Percentiles rank a stretch among this genome's conserved stretches.
Conservation (phyloP, 2,888 invertebrate species). For the Emmelina monodactyla region DNA sequence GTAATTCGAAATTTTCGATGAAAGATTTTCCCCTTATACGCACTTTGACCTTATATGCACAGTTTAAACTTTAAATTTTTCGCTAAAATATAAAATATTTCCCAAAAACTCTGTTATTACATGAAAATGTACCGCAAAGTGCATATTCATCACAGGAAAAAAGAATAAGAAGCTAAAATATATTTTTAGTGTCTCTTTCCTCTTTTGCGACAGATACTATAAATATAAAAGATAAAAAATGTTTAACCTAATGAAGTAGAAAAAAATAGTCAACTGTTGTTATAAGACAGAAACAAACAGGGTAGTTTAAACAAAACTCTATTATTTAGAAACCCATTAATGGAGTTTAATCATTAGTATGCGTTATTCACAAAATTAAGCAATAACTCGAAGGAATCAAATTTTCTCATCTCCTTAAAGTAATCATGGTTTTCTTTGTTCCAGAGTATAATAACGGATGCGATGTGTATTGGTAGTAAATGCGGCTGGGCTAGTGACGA, state of each 20-base stretch:
- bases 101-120: no score
- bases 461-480: constrained; percentile 64
- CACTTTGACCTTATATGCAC: no score
- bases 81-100: no score
- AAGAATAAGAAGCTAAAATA: no score
- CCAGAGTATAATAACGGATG: constrained; percentile 71
- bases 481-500: constrained; percentile 78
- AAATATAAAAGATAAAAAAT: background rate
- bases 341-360: no score
- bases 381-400: background rate
- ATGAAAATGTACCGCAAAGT: no score
- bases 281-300: background rate
- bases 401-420: background rate
- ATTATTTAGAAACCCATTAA: background rate
- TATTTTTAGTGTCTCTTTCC: no score
- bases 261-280: background rate
- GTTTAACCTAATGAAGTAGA: background rate
- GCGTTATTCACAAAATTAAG: background rate
- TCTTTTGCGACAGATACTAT: no score
- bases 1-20: no score
- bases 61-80: no score
- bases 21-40: no score
- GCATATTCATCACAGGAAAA: no score
- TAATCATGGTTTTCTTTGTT: constrained; percentile 3
- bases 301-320: background rate